Evolutionary conservation across 2,888 invertebrate species (phyloP).

Genomic region (Agrotis clavis): DNA sequence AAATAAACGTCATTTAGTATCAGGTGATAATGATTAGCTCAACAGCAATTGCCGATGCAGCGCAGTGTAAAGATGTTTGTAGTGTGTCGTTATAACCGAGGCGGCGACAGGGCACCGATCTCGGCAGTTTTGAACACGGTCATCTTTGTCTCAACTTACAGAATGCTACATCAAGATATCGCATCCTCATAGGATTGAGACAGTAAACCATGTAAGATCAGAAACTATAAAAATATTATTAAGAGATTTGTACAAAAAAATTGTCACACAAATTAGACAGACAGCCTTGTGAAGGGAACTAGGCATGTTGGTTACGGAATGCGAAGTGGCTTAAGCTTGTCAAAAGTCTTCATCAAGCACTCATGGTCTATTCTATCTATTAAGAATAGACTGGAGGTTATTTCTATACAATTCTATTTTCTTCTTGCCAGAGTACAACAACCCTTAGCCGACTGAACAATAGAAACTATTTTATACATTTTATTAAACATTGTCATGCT

Average conservation of each 20-base stretch:
- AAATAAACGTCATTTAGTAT: not conserved
- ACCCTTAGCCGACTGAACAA: too few relatives aligned
- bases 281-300: not conserved
- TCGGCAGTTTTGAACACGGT: conserved; percentile 67
- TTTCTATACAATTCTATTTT: too few relatives aligned
- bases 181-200: conserved; percentile 51
- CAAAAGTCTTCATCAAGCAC: not conserved
- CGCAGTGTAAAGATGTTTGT: conserved; percentile 65
- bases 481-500: too few relatives aligned
- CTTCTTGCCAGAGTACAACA: too few relatives aligned
- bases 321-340: not conserved
- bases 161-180: conserved; percentile 36
- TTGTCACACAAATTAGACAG: not conserved
- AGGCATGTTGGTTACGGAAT: not conserved
- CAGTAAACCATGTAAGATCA: conserved; percentile 22
- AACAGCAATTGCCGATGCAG: too few relatives aligned
- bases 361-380: too few relatives aligned
- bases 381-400: too few relatives aligned
- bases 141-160: conserved; percentile 57
- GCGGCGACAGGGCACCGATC: conserved; percentile 32
- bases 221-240: not conserved
- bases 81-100: conserved; percentile 81
- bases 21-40: too few relatives aligned
- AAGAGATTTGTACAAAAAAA: not conserved
- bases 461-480: too few relatives aligned